Evolutionary conservation across 2,888 invertebrate genomes (phyloP).

Genomic region (Sycophila texana): DNA sequence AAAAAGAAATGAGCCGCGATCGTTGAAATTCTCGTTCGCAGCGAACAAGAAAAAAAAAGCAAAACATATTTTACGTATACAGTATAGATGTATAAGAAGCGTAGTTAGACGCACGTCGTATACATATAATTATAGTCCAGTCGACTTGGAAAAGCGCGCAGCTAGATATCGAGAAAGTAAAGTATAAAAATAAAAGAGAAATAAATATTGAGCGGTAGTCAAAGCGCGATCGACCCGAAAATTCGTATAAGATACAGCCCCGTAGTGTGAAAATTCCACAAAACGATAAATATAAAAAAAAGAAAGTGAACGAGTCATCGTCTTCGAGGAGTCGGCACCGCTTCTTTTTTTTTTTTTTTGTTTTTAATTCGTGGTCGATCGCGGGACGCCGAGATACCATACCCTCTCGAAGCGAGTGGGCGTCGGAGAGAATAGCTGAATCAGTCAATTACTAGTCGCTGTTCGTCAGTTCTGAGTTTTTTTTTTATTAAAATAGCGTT

Average conservation of each 20-base stretch:
- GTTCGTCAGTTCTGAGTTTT: conserved; percentile 63
- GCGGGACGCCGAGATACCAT: too few species aligned
- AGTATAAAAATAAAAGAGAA: background rate
- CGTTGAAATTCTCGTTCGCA: conserved; percentile 12
- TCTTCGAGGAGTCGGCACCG: background rate
- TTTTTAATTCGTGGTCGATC: too few species aligned
- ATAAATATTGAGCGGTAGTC: background rate
- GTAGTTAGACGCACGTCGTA: conserved; percentile 12
- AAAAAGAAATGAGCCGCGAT: background rate
- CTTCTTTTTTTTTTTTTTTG: too few species aligned
- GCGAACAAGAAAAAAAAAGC: background rate
- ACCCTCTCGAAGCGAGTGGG: conserved; percentile 20
- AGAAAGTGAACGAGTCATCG: conserved; percentile 13
- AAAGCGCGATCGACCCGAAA: background rate
- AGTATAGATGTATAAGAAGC: conserved; percentile 2
- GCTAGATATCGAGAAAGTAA: background rate
- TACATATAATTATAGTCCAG: conserved; percentile 15
- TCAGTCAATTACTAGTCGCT: conserved; percentile 76
- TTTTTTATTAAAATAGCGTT: conserved; percentile 4
- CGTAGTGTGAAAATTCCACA: background rate
- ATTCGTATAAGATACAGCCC: background rate
- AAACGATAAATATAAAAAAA: background rate
- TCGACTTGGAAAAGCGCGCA: conserved; percentile 22
- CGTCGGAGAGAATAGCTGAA: conserved; percentile 66
- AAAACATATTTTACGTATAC: background rate